Evolutionary conservation across 2,797 vertebrate genomes (phyloP), one percentile per base, ranked within the genome.

Genomic region (Microchirus variegatus): DNA sequence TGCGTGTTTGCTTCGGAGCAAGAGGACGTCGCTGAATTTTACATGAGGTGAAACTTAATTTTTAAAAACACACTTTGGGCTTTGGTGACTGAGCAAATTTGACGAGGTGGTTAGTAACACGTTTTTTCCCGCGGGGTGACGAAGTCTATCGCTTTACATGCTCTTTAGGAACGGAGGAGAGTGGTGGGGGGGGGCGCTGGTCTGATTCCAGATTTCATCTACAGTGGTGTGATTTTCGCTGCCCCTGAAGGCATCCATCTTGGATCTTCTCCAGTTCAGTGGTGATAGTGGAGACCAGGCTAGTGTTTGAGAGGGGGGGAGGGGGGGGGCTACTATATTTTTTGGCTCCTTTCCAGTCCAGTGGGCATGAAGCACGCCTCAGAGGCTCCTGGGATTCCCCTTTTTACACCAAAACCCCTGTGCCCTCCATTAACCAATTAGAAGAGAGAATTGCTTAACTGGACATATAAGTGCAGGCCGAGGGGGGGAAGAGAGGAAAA

Each of bases 341-440:
- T 22, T 22, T 85, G 77, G 86, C 75, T 80, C 52, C 62, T 56
- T 84, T 88, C 87, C 89, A 90, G 77, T 82, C 73, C 74, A 86
- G 66, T 78, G 79, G 84, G 81, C 84, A 82, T 76, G 81, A 84
- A 88, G 77, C 83, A 77, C 70, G 71, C 75, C 83, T 86, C 59
- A 41, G 46, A 82, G 72, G 64, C 82, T 76, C 77, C 62, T 47
- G 75, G 89, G 84, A 87, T 80, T 80, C 63, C 82, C 84, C 72
- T n/a, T 81, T 69, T 81, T 69, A 70, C 69, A 56, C 76, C 78
- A 66, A 66, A 61, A 73, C 56, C 67, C 53, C 64, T 72, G 59
- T 77, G 74, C 74, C 84, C 64, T 80, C 79, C 67, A 86, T 89
- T 86, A 86, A 80, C 85, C 84, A 87, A 85, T 89, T 83, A 84